Conservation (phyloP, 30 jellyfish, hydroid and myxozoan species). For the Nemopilema nomurai region DNA sequence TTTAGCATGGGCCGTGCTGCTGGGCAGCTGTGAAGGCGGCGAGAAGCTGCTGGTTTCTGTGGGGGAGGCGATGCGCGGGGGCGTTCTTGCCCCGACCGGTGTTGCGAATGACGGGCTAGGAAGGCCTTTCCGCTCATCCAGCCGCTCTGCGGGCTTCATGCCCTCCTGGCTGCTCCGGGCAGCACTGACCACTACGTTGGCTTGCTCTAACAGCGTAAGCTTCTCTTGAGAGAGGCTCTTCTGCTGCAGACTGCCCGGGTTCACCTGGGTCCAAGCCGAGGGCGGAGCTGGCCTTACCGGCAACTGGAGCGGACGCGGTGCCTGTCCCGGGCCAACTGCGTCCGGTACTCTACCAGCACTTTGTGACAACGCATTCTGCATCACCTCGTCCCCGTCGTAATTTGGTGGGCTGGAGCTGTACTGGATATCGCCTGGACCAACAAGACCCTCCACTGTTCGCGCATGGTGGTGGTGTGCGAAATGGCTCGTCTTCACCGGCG, state of each 20-base stretch:
- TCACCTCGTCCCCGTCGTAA: slow-evolving; percentile 36
- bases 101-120: slow-evolving; percentile 12
- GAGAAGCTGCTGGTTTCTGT: slow-evolving; percentile 16
- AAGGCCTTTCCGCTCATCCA: slow-evolving; percentile 18
- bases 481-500: slow-evolving; percentile 23
- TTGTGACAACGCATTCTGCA: slow-evolving; percentile 38
- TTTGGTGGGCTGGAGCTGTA: slow-evolving; percentile 79
- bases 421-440: slow-evolving; percentile 94
- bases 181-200: slow-evolving; percentile 21
- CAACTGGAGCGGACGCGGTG: slow-evolving; percentile 37
- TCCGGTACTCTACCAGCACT: slow-evolving; percentile 58
- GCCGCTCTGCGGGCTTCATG: slow-evolving; percentile 27
- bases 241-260: slow-evolving; percentile 20
- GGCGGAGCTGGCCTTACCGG: slow-evolving; percentile 56
- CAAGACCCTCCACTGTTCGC: slow-evolving; percentile 91
- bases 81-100: slow-evolving; percentile 22
- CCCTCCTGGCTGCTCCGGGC: slow-evolving; percentile 21
- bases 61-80: slow-evolving; percentile 69
- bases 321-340: slow-evolving; percentile 10
- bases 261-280: slow-evolving; percentile 56
- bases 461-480: slow-evolving; percentile 54
- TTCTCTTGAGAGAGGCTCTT: slow-evolving; percentile 50
- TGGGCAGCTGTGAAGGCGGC: slow-evolving; percentile 10
- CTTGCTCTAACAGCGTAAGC: slow-evolving; percentile 58
- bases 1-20: slow-evolving; percentile 7